Evolutionary conservation across 2,888 invertebrate genomes (phyloP), one percentile per base, ranked within the genome.

Genomic region (Leptinotarsa haldemani): DNA sequence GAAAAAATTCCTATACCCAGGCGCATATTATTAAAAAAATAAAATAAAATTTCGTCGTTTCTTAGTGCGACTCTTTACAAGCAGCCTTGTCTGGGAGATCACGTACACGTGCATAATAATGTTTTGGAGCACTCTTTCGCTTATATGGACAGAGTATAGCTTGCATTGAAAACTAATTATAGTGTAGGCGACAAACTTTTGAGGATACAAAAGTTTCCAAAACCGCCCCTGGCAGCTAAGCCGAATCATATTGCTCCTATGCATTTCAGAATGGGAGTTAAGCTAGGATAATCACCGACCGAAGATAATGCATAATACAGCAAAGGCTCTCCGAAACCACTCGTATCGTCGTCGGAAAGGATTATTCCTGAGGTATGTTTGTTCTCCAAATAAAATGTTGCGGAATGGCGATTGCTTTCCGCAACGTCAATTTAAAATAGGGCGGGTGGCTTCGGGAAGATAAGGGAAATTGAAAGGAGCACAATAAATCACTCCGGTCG

Each of bases 381-480:
- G 75, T 77, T 77, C 75, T 75, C 64, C 70, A 75, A 74, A 79
- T 77, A 74, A 72, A 77, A 76, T 66, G 61, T 61, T 61, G 61
- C 61, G 61, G 61, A 61, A 61, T 61, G 73, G 72, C 74, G 70
- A 76, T 77, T 73, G 73, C 75, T 75, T 76, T 75, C 74, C 71
- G 74, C 77, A 71, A 75, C 77, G 75, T 78, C 77, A 71, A 71
- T 74, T 67, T 56, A 48, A 65, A 56, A 65, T 46, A 48, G 50
- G 50, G 48, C 25, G 30, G 40, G 16, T 61, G 71, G 71, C 68
- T 71, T 71, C 65, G n/a, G 4, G 53, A 30, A 30, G 64, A 30
- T 58, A 69, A 48, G 67, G 56, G 61, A 70, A 64, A 74, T 65
- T 70, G 74, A 69, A 69, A 65, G 64, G 68, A 7, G 16, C 61